Evolutionary conservation across 2,113 vertebrate genomes (phyloP).

Genomic region (Rhynchopsitta pachyrhyncha): DNA sequence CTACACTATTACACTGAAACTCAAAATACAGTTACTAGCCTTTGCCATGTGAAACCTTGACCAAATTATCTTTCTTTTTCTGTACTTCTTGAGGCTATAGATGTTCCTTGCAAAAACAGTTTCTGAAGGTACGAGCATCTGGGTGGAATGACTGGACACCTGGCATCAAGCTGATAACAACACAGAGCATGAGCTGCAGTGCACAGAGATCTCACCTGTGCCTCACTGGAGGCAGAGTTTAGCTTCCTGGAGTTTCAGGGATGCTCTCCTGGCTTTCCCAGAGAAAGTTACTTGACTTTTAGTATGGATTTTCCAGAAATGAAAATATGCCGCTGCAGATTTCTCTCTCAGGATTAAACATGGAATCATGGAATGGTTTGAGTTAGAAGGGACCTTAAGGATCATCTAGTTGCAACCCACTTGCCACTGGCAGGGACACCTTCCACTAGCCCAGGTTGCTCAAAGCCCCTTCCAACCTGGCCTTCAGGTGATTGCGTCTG

Average conservation of each 20-base stretch:
- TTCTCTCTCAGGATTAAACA: background rate
- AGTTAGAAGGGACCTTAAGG: background rate
- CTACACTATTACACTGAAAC: background rate
- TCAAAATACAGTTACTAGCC: background rate
- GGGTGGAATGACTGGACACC: background rate
- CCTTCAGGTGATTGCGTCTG: background rate
- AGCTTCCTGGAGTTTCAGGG: background rate
- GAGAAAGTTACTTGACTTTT: background rate
- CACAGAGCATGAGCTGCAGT: fast-evolving
- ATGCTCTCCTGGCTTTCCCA: background rate
- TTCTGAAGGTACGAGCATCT: background rate
- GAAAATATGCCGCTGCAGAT: background rate
- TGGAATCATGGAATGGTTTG: background rate
- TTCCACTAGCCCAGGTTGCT: background rate
- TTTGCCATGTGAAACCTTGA: background rate
- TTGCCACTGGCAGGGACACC: background rate
- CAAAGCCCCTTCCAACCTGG: background rate
- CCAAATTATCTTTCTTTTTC: background rate
- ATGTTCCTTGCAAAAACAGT: background rate
- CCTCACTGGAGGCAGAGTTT: background rate
- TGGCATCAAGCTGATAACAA: background rate
- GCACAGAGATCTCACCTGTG: background rate
- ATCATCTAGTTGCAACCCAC: background rate
- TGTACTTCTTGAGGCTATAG: background rate
- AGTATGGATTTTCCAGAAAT: background rate